Evolutionary conservation across 1,140 invertebrate species (phyloP), one percentile per base, ranked within the genome.

Genomic region (Helicoverpa armigera): DNA sequence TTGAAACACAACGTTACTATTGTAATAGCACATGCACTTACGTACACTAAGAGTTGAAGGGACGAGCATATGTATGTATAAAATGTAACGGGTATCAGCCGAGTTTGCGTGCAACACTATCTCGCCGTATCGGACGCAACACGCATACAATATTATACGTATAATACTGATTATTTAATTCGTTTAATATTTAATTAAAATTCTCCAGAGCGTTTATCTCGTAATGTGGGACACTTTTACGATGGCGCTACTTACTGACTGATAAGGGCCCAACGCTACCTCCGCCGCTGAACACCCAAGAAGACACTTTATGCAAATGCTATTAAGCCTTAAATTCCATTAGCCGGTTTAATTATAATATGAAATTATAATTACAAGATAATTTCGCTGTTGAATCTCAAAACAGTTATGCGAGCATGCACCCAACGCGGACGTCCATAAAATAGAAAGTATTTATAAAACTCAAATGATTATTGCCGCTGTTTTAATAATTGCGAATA

Each of bases 141-240:
- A 94, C 89, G 88, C 89, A 92, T 89, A 90, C 91, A 90, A 90
- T 92, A 92, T 91, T 91, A 93, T 93, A 94, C 85, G 86, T 92
- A 92, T 95, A 95, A 95, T 94, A 95, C 92, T 94, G 94, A 94
- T 94, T 93, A 94, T 94, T 94, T 92, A 91, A 94, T 94, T 94
- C 92, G 81, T 92, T 94, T 94, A 94, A 94, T 94, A 94, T 94
- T 94, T 94, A 94, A 94, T 94, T 94, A 93, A 94, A 94, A 94
- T 94, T 94, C 92, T 91, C 92, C 89, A 90, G 91, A 93, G 88
- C 91, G 89, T 91, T 94, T 94, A 94, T 94, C 92, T 93, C 91
- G 88, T 92, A 94, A 94, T 94, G 92, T 94, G 91, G 93, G 92
- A 93, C 92, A 94, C 92, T 92, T 94, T 94, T 93, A 93, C 92